These are phyloP conservation scores for Euphonia xanthogaster DNA, from an alignment of 2,797 vertebrate species.

Conservation along the genomic window DNA sequence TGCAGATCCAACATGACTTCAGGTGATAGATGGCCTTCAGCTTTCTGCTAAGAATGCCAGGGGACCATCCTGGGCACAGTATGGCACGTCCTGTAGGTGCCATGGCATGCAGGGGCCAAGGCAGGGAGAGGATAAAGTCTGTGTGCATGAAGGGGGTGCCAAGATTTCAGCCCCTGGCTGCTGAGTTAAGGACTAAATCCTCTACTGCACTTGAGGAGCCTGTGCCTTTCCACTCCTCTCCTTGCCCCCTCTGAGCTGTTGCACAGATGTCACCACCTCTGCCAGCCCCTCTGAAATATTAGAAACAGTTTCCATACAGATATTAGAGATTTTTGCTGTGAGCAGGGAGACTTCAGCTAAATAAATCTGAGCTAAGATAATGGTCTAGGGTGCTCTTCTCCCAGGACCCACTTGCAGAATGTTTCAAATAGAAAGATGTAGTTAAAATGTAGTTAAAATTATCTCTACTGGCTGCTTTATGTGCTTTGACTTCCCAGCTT, in stretches of 20 bases:
- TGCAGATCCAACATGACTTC: neutral
- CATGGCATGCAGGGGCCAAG: neutral
- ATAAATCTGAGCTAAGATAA: neutral
- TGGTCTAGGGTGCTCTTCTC: neutral
- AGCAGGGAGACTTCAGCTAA: neutral
- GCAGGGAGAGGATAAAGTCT: neutral
- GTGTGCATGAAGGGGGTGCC: neutral
- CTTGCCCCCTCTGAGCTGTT: neutral
- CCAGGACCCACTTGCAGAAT: neutral
- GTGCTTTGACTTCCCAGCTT: neutral
- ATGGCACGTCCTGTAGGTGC: fast-evolving
- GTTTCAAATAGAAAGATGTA: neutral
- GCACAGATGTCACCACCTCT: neutral
- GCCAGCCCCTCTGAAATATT: neutral
- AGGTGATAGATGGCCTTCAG: neutral
- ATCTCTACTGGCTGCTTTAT: neutral
- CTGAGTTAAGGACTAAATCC: neutral
- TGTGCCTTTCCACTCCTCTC: neutral
- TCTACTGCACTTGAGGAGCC: neutral
- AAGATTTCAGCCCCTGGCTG: neutral
- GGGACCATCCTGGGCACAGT: fast-evolving
- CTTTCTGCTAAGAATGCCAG: neutral
- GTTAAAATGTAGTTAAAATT: neutral
- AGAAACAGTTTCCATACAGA: neutral
- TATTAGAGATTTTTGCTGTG: neutral